A percentile compares a stretch with the other conserved stretches of the same genome.
These are phyloP conservation scores for Acrobasis consociella DNA, from an alignment of 2,888 invertebrate species.

Conservation along the genomic window DNA sequence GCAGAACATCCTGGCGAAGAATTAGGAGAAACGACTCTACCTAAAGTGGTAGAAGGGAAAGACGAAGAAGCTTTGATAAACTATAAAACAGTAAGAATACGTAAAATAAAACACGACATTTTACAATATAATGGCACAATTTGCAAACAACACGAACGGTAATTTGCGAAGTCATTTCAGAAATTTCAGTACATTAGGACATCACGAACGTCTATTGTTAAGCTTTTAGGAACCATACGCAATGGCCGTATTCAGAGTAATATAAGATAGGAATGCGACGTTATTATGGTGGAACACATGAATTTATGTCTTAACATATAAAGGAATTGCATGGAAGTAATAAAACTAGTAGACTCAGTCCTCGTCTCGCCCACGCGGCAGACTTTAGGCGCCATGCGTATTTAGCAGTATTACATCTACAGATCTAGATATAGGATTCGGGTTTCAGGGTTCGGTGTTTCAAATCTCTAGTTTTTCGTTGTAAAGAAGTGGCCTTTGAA, in stretches of 20 bases:
- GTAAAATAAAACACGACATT: neutral
- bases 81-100: too few relatives aligned
- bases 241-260: slow-evolving; percentile 19
- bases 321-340: slow-evolving; percentile 67
- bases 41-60: too few relatives aligned
- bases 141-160: slow-evolving; percentile 3
- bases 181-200: slow-evolving; percentile 3
- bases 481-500: too few relatives aligned
- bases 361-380: slow-evolving; percentile 70
- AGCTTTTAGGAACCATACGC: neutral
- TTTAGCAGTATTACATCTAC: slow-evolving; percentile 33
- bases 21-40: too few relatives aligned
- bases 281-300: slow-evolving; percentile 38
- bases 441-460: too few relatives aligned
- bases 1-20: too few relatives aligned
- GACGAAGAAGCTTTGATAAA: too few relatives aligned
- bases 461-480: too few relatives aligned
- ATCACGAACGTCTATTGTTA: slow-evolving; percentile 4
- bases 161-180: slow-evolving; percentile 2
- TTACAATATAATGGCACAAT: neutral
- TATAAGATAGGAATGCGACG: slow-evolving; percentile 31
- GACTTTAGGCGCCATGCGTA: slow-evolving; percentile 71
- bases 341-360: slow-evolving; percentile 67
- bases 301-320: slow-evolving; percentile 53
- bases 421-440: slow-evolving; percentile 27